These are phyloP conservation scores for Epizoanthus illoricatus DNA, from an alignment of 92 coral and sea anemone species.

Conservation along the genomic window DNA sequence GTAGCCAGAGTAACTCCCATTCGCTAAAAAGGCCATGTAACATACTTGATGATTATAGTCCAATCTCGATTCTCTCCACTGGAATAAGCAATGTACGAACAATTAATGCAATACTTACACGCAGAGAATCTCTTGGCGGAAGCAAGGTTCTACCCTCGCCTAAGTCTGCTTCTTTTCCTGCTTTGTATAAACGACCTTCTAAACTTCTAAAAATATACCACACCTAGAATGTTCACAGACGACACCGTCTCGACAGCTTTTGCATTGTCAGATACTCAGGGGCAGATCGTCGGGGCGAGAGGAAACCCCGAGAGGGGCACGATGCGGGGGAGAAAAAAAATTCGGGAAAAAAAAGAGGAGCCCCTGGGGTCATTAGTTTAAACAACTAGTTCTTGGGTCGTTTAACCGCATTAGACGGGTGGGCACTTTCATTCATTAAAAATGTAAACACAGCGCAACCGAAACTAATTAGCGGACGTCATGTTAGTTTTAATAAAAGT, in stretches of 20 bases:
- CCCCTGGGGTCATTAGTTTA: too few species aligned
- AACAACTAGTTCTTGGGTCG: too few species aligned
- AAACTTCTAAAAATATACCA: background rate
- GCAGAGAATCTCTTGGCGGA: slow-evolving; percentile 26
- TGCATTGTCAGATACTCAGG: too few species aligned
- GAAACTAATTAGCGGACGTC: too few species aligned
- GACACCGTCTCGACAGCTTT: slow-evolving; percentile 29
- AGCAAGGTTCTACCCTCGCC: background rate
- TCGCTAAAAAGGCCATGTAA: background rate
- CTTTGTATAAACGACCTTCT: slow-evolving; percentile 44
- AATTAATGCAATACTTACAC: slow-evolving; percentile 22
- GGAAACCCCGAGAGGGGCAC: too few species aligned
- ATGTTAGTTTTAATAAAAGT: too few species aligned
- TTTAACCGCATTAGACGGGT: too few species aligned
- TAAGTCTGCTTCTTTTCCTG: slow-evolving; percentile 38
- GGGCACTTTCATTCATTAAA: too few species aligned
- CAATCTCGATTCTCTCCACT: slow-evolving; percentile 21
- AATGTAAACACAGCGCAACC: too few species aligned
- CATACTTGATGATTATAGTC: slow-evolving; percentile 13
- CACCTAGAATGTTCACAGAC: slow-evolving; percentile 33
- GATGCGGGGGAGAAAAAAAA: too few species aligned
- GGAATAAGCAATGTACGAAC: background rate
- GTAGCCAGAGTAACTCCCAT: slow-evolving; percentile 30
- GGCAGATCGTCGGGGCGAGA: too few species aligned
- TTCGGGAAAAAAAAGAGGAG: too few species aligned